A percentile compares a stretch with the other conserved stretches of the same genome.
Evolutionary conservation across 2,113 vertebrate genomes (phyloP).

Genomic region (Tricholaema leucomelas): DNA sequence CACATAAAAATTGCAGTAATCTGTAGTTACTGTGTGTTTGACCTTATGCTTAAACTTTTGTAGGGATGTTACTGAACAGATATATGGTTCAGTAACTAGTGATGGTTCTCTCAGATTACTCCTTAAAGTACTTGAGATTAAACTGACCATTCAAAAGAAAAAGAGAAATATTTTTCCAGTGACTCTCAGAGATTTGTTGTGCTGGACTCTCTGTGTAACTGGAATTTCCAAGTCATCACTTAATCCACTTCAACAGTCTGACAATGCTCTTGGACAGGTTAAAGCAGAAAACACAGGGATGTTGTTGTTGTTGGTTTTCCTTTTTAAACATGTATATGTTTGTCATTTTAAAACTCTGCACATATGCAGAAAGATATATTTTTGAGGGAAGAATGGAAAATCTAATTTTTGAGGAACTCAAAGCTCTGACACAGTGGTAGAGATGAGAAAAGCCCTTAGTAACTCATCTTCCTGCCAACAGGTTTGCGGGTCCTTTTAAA

Average conservation of each 20-base stretch:
- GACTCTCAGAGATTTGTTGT: neutral
- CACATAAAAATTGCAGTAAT: neutral
- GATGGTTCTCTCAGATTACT: neutral
- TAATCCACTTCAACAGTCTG: neutral
- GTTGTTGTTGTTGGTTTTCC: neutral
- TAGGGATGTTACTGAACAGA: neutral
- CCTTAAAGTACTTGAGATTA: neutral
- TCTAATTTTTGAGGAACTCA: neutral
- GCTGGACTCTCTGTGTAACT: neutral
- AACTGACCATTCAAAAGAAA: neutral
- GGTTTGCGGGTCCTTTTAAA: neutral
- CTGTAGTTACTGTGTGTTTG: neutral
- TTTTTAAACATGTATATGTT: neutral
- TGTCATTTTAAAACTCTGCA: neutral
- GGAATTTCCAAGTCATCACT: neutral
- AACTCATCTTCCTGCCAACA: neutral
- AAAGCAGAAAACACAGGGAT: neutral
- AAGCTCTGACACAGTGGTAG: rapidly evolving
- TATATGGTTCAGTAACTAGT: neutral
- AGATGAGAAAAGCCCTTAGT: neutral
- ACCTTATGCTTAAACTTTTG: neutral
- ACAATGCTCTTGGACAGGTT: neutral
- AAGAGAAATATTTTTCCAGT: neutral
- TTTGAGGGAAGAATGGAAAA: rapidly evolving
- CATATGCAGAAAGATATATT: neutral